Evolutionary conservation across 2,888 invertebrate species (phyloP), one percentile per base, ranked within the genome.

Genomic region (Meiosimyza decipiens): DNA sequence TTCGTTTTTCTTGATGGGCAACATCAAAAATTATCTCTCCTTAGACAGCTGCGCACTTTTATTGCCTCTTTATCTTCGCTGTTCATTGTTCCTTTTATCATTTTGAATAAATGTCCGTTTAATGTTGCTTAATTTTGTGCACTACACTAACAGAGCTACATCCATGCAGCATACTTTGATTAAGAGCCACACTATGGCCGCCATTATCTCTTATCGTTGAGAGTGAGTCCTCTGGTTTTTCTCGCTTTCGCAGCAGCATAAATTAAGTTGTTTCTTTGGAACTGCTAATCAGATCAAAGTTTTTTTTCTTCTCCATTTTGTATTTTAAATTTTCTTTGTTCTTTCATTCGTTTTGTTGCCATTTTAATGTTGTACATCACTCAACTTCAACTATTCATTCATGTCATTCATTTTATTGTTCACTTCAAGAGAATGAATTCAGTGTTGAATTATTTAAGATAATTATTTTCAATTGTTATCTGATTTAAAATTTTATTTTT

Each of bases 381-480:
- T 57, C 57, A 57, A 57, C 63, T 40, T 63, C 63, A 16, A 16
- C 63, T 18, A 47, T 57, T 57, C 22, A 57, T 28, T 13, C 63
- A 6, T 40, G 47, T 49, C 63, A 47, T 47, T 63, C n/a, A 57
- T 57, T 40, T 18, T 63, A 40, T 40, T n/a, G 64, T 50, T 50
- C 50, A 16, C 47, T 18, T 50, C 64, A 28, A 9, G 40, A 40
- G 9, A 40, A 40, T 9, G 40, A 40, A 40, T 28, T 40, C 62
- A 62, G 40, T 65, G 33, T 57, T 28, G 63, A 70, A 70, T 70
- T 70, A 63, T 70, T 63, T 62, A 49, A 62, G 18, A 47, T 63
- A 62, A 70, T 70, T 70, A 70, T 70, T 70, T 63, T 47, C 62
- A 47, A 62, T 63, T 51, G 51, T 60, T 62, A 69, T 69, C 69